Evolutionary conservation across 2,888 invertebrate species (phyloP), one percentile per base, ranked within the genome.

Genomic region (Eristalinus sepulchralis): DNA sequence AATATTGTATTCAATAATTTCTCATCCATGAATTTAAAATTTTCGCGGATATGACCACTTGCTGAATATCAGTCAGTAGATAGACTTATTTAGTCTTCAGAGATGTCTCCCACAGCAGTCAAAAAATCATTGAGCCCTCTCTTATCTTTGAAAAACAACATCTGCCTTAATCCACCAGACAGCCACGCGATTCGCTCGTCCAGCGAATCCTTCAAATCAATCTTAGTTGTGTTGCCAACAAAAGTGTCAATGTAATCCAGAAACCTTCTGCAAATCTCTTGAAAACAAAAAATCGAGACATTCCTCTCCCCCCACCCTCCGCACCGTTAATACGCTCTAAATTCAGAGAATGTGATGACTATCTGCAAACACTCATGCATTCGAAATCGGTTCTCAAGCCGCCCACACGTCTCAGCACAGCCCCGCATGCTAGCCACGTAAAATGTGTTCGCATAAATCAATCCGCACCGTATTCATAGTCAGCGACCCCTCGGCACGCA

Each of bases 361-460:
- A 47, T 47, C 47, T 47, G 17, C 17, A 17, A 13, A n/a, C n/a
- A n/a, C 4, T n/a, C 39, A 6, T n/a, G n/a, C n/a, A 17, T 17
- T 47, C 17, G 17, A 47, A 34, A 4, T 34, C 34, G 34, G 9
- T 34, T 17, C 17, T 47, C n/a, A n/a, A 47, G 17, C 17, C 0
- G n/a, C 39, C 39, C n/a, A 6, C 39, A 27, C 5, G 5, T 27
- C 2, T 5, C 27, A 39, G n/a, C 39, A 4, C 39, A 13, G 63
- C 68, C 75, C 60, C 66, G 62, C 53, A 70, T 73, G 70, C 79
- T 53, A 6, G 36, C 20, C 70, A 67, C 39, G 66, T 64, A 55
- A 77, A 76, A 80, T 24, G 33, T 57, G 20, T 68, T 66, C 66
- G 57, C 75, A 72, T 80, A 80, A 84, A 71, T 83, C 64, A 67